phyloP scores from a whole-genome alignment of 2,797 vertebrate species.

The Peromyscus eremicus region DNA sequence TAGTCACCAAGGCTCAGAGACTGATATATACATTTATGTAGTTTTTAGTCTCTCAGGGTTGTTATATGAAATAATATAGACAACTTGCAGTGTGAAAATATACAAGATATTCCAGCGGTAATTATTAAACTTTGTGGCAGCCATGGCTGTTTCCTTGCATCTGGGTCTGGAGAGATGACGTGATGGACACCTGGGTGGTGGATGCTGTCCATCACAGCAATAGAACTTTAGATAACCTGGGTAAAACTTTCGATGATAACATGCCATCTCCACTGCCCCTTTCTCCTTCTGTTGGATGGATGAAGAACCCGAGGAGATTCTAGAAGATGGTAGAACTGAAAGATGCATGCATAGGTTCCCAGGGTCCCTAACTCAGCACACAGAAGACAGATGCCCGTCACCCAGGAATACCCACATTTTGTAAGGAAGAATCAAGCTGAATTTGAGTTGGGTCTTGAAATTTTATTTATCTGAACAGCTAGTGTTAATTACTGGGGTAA shows the following conservation, averaged over 20 bases:
- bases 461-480: background rate
- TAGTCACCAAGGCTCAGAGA: background rate
- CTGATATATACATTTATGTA: background rate
- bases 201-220: background rate
- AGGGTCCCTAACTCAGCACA: background rate
- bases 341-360: background rate
- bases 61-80: background rate
- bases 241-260: background rate
- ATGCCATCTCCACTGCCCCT: background rate
- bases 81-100: background rate
- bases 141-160: background rate
- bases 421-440: conserved; percentile 19
- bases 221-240: background rate
- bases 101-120: background rate
- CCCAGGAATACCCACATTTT: background rate
- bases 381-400: background rate
- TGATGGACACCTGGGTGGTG: background rate
- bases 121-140: background rate
- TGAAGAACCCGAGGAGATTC: background rate
- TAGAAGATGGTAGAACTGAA: background rate
- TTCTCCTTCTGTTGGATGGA: background rate
- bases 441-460: background rate
- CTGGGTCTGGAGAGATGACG: background rate
- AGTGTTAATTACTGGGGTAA: background rate
- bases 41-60: background rate